Evolutionary conservation across 2,888 invertebrate genomes (phyloP), one percentile per base, ranked within the genome.

Genomic region (Thalpophila matura): DNA sequence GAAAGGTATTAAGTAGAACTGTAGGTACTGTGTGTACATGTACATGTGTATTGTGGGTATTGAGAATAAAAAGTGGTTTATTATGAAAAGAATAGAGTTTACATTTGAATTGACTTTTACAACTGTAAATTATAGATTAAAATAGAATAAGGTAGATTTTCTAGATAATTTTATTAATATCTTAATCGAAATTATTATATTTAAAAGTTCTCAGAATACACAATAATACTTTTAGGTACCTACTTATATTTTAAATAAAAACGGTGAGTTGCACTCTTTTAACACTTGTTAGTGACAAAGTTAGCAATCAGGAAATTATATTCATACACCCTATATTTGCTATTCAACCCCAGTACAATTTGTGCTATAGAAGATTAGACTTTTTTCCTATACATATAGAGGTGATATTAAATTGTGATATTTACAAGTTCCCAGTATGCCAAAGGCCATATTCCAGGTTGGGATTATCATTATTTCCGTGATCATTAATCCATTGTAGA

Each of bases 321-420:
- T 18, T 40, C 10, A 24, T 53, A 57, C 73, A 71, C 61, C 51
- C 61, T 58, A 49, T 50, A 71, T 57, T 57, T 63, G 55, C 51
- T 73, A 65, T 67, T 63, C 67, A 68, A 51, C 57, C 35, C 43
- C 31, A 46, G 47, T 27, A 62, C 16, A 71, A 47, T 26, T 43
- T 60, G 82, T 84, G 80, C 76, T 57, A 50, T 59, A 65, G 75
- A 72, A 80, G 71, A 67, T 62, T 74, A 70, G 67, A 68, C 54
- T 33, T 29, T 77, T 45, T 73, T 40, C 31, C 47, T 67, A 26
- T 60, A 47, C 31, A 72, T 0, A 47, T 65, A 68, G 42, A 70
- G 33, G 63, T 68, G 56, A 33, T 47, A 60, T 67, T 59, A 55
- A 14, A 65, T 59, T 63, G 61, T 57, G 56, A 47, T 62, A 71